A percentile compares a stretch with the other conserved stretches of the same genome.
Conservation (phyloP, 2,888 invertebrate genomes). For the Callyntrura guangdongensis region DNA sequence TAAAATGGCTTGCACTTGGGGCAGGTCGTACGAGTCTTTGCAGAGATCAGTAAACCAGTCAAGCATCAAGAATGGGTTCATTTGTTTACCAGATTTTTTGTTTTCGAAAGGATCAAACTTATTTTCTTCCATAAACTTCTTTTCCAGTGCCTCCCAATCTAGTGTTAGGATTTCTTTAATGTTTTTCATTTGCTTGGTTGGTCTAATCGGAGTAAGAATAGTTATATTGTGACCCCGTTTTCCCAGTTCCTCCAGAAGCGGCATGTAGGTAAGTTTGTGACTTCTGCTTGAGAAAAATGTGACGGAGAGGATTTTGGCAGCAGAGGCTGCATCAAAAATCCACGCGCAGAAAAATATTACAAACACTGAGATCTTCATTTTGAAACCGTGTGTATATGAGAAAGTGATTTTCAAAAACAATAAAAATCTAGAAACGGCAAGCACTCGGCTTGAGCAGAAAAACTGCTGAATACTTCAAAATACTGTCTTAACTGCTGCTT, state of each 20-base stretch:
- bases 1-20: conserved; percentile 69
- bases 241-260: conserved; percentile 87
- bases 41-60: conserved; percentile 63
- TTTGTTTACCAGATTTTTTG: conserved; percentile 48
- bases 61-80: conserved; percentile 62
- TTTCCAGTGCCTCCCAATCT: conserved; percentile 61
- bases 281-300: conserved; percentile 87
- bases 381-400: too few species aligned
- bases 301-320: conserved; percentile 86
- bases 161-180: conserved; percentile 83
- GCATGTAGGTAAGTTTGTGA: conserved; percentile 87
- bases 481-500: too few species aligned
- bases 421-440: too few species aligned
- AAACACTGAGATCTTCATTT: too few species aligned
- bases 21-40: conserved; percentile 71
- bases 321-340: neutral
- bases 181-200: conserved; percentile 86
- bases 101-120: conserved; percentile 66
- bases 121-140: neutral
- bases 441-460: too few species aligned
- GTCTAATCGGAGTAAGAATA: conserved; percentile 86
- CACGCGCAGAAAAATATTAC: too few species aligned
- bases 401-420: too few species aligned
- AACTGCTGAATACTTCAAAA: too few species aligned
- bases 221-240: conserved; percentile 88